phyloP scores from a whole-genome alignment of 2,888 invertebrate genomes.

The Nymphalis c-album region DNA sequence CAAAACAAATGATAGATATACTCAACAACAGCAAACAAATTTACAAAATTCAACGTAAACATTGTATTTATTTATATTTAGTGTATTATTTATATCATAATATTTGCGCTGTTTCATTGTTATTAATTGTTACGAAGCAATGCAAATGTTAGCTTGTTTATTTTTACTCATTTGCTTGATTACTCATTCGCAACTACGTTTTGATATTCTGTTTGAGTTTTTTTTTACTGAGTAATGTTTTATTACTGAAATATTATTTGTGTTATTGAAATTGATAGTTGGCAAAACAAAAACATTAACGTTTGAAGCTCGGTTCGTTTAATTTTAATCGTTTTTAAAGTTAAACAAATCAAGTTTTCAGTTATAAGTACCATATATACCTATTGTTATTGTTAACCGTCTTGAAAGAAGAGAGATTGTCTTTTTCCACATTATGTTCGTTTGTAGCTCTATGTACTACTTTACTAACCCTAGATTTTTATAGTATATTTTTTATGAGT shows the following conservation, averaged over 20 bases:
- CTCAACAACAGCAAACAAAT: not conserved
- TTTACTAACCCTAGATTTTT: too few species aligned
- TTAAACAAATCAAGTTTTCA: not conserved
- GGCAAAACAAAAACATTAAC: not conserved
- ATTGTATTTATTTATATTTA: constrained; percentile 1
- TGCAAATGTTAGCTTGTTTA: not conserved
- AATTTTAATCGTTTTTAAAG: constrained; percentile 1
- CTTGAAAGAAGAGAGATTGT: too few species aligned
- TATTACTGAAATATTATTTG: not conserved
- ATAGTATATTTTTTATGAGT: too few species aligned
- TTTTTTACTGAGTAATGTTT: constrained; percentile 11
- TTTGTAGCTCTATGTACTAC: too few species aligned
- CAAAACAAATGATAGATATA: not conserved
- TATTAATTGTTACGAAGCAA: not conserved
- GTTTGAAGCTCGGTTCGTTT: not conserved
- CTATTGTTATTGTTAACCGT: too few species aligned
- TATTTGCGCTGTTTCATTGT: too few species aligned
- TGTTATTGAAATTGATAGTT: constrained; percentile 12
- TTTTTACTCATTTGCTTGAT: constrained; percentile 4
- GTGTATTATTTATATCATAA: not conserved
- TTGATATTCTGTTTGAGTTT: not conserved
- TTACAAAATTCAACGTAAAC: not conserved
- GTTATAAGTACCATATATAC: too few species aligned
- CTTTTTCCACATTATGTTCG: too few species aligned
- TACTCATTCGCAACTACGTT: not conserved